phyloP scores from a whole-genome alignment of 2,888 invertebrate genomes.

The Drosophila atripex region DNA sequence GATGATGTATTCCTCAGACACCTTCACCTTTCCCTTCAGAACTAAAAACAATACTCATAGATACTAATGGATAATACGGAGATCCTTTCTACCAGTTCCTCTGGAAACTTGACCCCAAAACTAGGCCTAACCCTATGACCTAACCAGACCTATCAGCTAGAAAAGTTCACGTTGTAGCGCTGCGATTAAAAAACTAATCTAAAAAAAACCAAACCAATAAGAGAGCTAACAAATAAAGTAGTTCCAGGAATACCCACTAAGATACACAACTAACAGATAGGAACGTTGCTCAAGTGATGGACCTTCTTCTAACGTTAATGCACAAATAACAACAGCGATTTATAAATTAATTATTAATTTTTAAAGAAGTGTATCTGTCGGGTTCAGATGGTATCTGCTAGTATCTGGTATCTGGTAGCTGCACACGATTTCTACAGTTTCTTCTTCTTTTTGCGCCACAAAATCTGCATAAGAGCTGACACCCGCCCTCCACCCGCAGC shows the following conservation, averaged over 20 bases:
- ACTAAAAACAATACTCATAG: not conserved
- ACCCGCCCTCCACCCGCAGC: conserved; percentile 18
- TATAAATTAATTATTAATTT: conserved; percentile 2
- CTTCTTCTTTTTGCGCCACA: conserved; percentile 66
- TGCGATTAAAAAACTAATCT: conserved; percentile 34
- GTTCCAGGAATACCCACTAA: conserved; percentile 22
- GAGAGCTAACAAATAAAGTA: conserved; percentile 20
- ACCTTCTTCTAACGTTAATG: conserved; percentile 62
- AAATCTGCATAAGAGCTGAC: conserved; percentile 75
- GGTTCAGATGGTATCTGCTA: conserved; percentile 17
- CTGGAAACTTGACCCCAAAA: conserved; percentile 5
- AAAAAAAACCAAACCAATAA: conserved; percentile 38
- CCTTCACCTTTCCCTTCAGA: conserved; percentile 5
- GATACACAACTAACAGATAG: conserved; percentile 54
- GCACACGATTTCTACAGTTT: conserved; percentile 57
- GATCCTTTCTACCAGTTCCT: conserved; percentile 34
- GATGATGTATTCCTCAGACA: not conserved
- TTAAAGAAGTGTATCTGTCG: conserved; percentile 10
- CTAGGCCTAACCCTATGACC: conserved; percentile 14
- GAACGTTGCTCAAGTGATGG: conserved; percentile 56
- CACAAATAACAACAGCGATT: conserved; percentile 76
- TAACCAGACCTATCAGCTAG: conserved; percentile 53
- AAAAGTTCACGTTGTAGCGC: conserved; percentile 75
- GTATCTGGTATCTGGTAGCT: not conserved
- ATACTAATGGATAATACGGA: conserved; percentile 16